Base-by-base conservation (phyloP, 2,797 vertebrate species). In the Enteromius anoplus region DNA sequence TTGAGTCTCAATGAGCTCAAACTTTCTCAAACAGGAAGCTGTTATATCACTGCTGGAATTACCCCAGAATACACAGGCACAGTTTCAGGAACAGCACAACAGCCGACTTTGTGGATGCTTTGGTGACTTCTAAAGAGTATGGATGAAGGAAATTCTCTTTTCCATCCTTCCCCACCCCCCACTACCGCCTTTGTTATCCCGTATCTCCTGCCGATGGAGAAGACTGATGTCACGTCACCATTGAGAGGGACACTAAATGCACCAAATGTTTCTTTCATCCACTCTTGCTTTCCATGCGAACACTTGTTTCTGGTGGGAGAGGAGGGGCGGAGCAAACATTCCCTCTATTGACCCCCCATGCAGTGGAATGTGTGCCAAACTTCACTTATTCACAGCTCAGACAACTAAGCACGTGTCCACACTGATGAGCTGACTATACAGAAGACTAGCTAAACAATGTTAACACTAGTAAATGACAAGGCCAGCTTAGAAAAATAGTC, bases 111-210 rank as follows among this genome's bases (percentile, higher is more conserved):
- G 23, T 51, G 23, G 51, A 64, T 7, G 21, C 47, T 85, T 69
- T 60, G 73, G 62, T 84, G 71, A 60, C 23, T 58, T 86, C 34
- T 75, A 64, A 40, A 66, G 29, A 47, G 68, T 85, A 47, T 75
- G 64, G 65, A 76, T 82, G 26, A 34, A 91, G 88, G 88, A 90
- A 90, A 90, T 91, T 87, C 88, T 89, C 32, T 86, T 88, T 90
- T 89, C 88, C 86, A 87, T 75, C 55, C 53, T 69, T 19, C 45
- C 29, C 49, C 37, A 53, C 34, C 81, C 55, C 65, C 78, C 15
- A 69, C 23, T 19, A 10, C 62, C 42, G 23, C 58, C 12, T 80
- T 55, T 79, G 68, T 80, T 40, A 9, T 51, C 40, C 26, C 45
- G 70, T 53, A 60, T 81, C 82, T 70, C 85, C 79, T 64, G 51